phyloP scores from a whole-genome alignment of 2,888 invertebrate species.

The Pandemis cinnamomeana region DNA sequence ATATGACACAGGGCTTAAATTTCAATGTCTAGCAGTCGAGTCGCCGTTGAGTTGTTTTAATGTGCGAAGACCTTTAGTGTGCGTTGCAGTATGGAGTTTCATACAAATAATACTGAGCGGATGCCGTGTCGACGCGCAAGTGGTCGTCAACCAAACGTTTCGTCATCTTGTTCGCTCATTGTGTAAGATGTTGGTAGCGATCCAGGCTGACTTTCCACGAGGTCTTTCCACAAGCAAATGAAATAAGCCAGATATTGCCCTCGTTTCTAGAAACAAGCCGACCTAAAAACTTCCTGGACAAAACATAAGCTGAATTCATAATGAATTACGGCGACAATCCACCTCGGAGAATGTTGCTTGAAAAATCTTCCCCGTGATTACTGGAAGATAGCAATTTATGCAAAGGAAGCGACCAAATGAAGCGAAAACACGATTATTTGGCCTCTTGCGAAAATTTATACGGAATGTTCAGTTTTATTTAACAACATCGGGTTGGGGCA shows the following conservation, averaged over 20 bases:
- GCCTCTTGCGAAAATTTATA: constrained; percentile 69
- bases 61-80: too few species aligned
- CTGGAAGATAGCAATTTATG: constrained; percentile 71
- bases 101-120: too few species aligned
- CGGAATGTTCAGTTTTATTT: constrained; percentile 67
- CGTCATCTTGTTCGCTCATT: too few species aligned
- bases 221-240: neutral
- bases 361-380: constrained; percentile 64
- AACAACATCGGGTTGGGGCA: constrained; percentile 51
- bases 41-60: too few species aligned
- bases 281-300: constrained; percentile 11
- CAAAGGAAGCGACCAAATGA: constrained; percentile 71
- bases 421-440: constrained; percentile 76
- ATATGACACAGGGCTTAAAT: too few species aligned
- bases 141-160: too few species aligned
- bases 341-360: constrained; percentile 44
- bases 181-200: too few species aligned
- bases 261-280: neutral
- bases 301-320: constrained; percentile 32
- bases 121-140: too few species aligned
- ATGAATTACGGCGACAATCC: constrained; percentile 27
- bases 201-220: too few species aligned
- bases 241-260: neutral
- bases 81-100: too few species aligned
- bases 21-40: too few species aligned